Base-by-base conservation (phyloP, 2,888 invertebrate genomes). In the Scaptodrosophila latifasciaeformis region DNA sequence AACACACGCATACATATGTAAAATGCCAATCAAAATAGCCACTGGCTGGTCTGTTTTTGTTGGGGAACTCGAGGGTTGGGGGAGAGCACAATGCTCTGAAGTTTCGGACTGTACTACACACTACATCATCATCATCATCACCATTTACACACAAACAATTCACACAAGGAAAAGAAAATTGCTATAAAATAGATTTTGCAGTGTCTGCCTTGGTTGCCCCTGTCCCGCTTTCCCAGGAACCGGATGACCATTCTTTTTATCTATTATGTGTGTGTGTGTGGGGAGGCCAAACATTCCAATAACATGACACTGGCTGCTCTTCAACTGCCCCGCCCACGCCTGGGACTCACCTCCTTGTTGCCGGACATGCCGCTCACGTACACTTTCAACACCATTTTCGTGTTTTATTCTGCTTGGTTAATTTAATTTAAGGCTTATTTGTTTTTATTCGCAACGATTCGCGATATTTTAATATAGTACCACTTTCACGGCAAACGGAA, bases 301-400 rank as follows among this genome's bases (percentile, higher is more conserved):
- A 64, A 70, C 70, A 72, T 67, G 63, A 72, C 72, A 72, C 58
- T 58, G 59, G 45, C 62, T 54, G 39, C 39, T 30, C 10, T 17
- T 43, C 17, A 39, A 13, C 39, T 56, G 54, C 57, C 68, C 59
- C 66, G 46, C 69, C 59, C 37, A 58, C 68, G 49, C 35, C 34
- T n/a, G 19, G 40, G 47, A 81, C 91, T 90, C 88, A 95, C 96
- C 93, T 96, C 96, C 89, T 96, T 95, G 87, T 95, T 96, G 83
- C 95, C 96, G 84, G 95, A 96, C 89, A 95, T 95, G 84, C 95
- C 95, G 87, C 95, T 95, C 85, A 96, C 89, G 88, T 94, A 96
- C 70, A 96, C 91, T 90, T 95, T 96, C 83, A 96, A 92, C 87
- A 93, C 95, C 96, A 96, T 96, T 87, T 83, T 81, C 49, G 62